These are phyloP conservation scores for Salminus brasiliensis DNA, from an alignment of 2,113 vertebrate species.

Conservation along the genomic window DNA sequence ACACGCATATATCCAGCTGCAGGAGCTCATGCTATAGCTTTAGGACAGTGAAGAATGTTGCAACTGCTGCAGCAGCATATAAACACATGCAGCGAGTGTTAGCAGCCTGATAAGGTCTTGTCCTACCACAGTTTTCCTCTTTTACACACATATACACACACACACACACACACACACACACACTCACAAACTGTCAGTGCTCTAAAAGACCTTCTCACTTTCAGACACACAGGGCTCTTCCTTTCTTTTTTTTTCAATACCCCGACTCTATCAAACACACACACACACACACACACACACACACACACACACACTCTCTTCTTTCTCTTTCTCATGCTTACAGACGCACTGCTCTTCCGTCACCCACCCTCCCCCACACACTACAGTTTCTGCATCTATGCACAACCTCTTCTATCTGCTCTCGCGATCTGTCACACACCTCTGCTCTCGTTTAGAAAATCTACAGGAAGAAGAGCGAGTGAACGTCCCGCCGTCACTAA, in stretches of 20 bases:
- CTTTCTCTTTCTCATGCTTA: not conserved
- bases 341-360: not conserved
- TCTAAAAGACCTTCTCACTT: not conserved
- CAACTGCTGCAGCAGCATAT: not conserved
- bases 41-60: not conserved
- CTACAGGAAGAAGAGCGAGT: not conserved
- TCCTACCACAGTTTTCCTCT: not conserved
- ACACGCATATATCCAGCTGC: not conserved
- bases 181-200: not conserved
- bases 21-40: not conserved
- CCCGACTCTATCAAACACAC: not conserved
- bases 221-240: not conserved
- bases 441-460: not conserved
- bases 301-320: not conserved
- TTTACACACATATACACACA: not conserved
- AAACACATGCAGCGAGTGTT: not conserved
- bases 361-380: slow-evolving; percentile 12
- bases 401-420: not conserved
- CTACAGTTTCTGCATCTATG: not conserved
- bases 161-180: not conserved
- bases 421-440: not conserved
- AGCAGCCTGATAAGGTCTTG: not conserved
- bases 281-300: no score
- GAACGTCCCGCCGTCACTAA: not conserved
- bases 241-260: not conserved